Evolutionary conservation across 2,797 vertebrate genomes (phyloP).

Genomic region (Molossus molossus): DNA sequence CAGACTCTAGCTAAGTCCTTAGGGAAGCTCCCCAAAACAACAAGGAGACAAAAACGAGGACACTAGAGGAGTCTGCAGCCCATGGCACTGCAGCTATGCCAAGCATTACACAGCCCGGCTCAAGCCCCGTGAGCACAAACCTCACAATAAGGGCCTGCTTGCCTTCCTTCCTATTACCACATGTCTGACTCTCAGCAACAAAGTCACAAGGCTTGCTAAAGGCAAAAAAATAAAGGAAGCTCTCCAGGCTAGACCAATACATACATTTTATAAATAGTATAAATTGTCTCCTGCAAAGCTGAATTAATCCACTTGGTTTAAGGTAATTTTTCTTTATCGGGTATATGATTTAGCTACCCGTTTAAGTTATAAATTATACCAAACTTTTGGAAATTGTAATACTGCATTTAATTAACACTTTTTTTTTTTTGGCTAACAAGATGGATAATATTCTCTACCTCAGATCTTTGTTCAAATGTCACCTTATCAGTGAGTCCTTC

Average conservation of each 20-base stretch:
- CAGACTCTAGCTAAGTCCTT: background rate
- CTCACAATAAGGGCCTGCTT: background rate
- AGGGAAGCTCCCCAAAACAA: background rate
- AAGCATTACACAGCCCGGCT: background rate
- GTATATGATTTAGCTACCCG: background rate
- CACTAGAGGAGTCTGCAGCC: background rate
- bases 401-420: slow-evolving; percentile 63
- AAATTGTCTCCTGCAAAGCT: background rate
- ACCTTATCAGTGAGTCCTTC: background rate
- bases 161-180: background rate
- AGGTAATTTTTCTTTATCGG: slow-evolving; percentile 41
- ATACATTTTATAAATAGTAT: background rate
- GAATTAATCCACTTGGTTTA: background rate
- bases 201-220: background rate
- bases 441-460: slow-evolving; percentile 23
- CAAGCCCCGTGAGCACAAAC: background rate
- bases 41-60: background rate
- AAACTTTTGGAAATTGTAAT: slow-evolving; percentile 11
- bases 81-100: background rate
- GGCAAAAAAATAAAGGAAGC: background rate
- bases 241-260: background rate
- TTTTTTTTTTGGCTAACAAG: slow-evolving; percentile 12
- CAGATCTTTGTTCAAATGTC: slow-evolving; percentile 33
- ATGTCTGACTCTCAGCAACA: background rate
- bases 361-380: slow-evolving; percentile 32